Conservation (phyloP, 2,113 vertebrate genomes). For the Muscicapa adusta region DNA sequence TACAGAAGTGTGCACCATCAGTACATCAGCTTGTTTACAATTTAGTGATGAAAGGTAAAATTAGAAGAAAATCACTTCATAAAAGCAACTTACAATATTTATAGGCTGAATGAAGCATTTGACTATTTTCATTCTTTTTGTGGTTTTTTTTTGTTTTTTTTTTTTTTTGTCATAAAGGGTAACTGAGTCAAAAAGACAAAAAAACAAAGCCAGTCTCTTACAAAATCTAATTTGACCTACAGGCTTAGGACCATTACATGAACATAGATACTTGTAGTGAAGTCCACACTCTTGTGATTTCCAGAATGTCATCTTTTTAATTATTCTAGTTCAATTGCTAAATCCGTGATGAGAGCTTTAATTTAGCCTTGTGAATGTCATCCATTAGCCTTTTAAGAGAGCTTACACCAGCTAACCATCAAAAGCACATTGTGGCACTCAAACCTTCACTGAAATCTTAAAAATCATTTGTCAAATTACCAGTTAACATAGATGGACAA, state of each 20-base stretch:
- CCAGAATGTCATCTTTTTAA: neutral
- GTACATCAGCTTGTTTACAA: neutral
- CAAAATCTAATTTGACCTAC: neutral
- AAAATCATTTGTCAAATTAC: neutral
- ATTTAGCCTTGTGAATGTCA: neutral
- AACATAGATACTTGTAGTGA: neutral
- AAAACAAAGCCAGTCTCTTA: neutral
- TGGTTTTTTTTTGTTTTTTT: neutral
- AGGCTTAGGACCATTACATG: neutral
- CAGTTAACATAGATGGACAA: neutral
- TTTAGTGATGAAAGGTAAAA: neutral
- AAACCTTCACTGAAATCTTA: neutral
- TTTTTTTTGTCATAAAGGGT: neutral
- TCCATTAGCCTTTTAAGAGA: neutral
- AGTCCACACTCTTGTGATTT: neutral
- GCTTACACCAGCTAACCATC: neutral
- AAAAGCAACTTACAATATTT: neutral
- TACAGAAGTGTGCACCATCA: neutral
- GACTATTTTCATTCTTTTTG: neutral
- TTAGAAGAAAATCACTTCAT: neutral
- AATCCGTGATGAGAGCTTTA: neutral
- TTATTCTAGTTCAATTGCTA: neutral
- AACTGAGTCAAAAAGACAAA: neutral
- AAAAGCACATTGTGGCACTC: neutral
- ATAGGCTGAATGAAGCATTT: neutral